Conservation (phyloP, 2,888 invertebrate genomes). For the Drosophila trichaetosa region DNA sequence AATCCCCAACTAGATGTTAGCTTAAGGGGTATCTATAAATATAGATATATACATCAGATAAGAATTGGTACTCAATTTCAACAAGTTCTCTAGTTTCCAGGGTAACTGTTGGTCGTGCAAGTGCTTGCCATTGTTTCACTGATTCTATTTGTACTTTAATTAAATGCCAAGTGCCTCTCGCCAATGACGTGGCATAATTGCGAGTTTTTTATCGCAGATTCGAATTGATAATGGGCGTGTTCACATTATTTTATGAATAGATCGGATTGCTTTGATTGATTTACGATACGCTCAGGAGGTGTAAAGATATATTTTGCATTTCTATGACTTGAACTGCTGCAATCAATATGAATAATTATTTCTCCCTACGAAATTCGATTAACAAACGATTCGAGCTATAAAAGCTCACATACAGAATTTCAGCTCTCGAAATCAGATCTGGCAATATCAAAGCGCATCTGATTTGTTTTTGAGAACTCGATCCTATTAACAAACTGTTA, state of each 20-base stretch:
- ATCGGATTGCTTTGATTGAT: conserved; percentile 56
- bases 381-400: not conserved
- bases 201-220: conserved; percentile 14
- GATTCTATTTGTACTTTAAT: conserved; percentile 20
- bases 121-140: not conserved
- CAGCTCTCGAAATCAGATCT: not conserved
- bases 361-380: not conserved
- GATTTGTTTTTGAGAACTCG: not conserved
- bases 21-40: not conserved
- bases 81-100: conserved; percentile 2
- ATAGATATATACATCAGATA: not conserved
- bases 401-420: not conserved
- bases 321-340: conserved; percentile 9
- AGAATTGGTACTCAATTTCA: not conserved
- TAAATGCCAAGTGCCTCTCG: conserved; percentile 22
- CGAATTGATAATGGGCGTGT: conserved; percentile 50
- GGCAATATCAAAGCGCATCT: not conserved
- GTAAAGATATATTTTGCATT: conserved; percentile 39
- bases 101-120: conserved; percentile 24
- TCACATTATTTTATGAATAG: conserved; percentile 39
- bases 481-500: not conserved
- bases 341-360: conserved; percentile 11
- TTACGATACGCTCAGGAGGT: conserved; percentile 46
- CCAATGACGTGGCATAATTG: conserved; percentile 33
- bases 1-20: not conserved